Evolutionary conservation across 2,888 invertebrate genomes (phyloP).

Genomic region (Cantharis flavilabris): DNA sequence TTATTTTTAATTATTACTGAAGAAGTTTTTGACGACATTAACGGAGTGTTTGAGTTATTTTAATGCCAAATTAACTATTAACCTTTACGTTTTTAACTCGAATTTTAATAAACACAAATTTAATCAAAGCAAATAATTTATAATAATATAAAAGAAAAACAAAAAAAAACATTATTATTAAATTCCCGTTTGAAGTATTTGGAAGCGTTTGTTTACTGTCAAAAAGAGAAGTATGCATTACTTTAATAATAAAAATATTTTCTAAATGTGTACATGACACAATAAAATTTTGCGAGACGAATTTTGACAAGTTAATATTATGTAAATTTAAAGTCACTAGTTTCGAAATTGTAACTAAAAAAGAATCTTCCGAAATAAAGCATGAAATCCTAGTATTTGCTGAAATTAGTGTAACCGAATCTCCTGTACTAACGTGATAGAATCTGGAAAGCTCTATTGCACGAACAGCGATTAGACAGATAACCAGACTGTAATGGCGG

Average conservation of each 20-base stretch:
- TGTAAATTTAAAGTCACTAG: neutral
- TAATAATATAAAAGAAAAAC: neutral
- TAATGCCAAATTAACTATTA: neutral
- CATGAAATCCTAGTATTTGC: neutral
- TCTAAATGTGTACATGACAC: neutral
- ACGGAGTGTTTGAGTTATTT: neutral
- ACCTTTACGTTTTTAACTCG: neutral
- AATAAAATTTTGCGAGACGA: neutral
- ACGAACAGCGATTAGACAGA: neutral
- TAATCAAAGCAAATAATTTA: neutral
- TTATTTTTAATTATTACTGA: neutral
- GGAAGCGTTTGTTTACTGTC: neutral
- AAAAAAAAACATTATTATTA: neutral
- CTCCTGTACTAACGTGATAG: neutral
- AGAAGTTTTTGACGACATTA: neutral
- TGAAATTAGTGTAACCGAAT: neutral
- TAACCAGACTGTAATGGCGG: neutral
- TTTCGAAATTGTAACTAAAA: neutral
- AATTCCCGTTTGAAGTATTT: neutral
- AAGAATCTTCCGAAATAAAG: no score
- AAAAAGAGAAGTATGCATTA: neutral
- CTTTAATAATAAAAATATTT: no score
- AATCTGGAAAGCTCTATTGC: neutral
- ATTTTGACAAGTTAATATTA: neutral
- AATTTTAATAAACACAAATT: neutral